Evolutionary conservation across 1,140 invertebrate species (phyloP), one percentile per base, ranked within the genome.

Genomic region (Temnothorax longispinosus): DNA sequence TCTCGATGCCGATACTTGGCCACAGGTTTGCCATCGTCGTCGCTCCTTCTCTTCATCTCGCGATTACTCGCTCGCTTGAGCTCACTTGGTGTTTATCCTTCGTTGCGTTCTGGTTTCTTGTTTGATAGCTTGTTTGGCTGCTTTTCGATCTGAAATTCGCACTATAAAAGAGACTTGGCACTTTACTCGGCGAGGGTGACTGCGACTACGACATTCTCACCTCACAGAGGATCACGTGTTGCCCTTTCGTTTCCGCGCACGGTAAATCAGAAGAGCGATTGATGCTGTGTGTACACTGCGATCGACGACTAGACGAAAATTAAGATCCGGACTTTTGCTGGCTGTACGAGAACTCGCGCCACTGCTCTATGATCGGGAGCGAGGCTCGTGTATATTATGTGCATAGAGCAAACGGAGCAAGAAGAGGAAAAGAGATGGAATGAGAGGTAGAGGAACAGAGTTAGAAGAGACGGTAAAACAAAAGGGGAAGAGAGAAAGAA

Each of bases 321-420:
- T 84, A 86, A 89, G 74, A 76, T 92, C 80, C 77, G 64, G 87
- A 85, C 85, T 90, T 84, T 76, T 65, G 58, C 80, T 60, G 87
- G 82, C 82, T 90, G 88, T 84, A 85, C 77, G 75, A 87, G 87
- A 81, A 81, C 87, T 81, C 89, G 88, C 89, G 81, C 87, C 89
- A 72, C 86, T 89, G 93, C 90, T 94, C 94, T 94, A 94, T 93
- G 93, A 94, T 93, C 93, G 92, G 78, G 87, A 91, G 87, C 90
- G 90, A 91, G 85, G 88, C 91, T 93, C 88, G 84, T 90, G 91
- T 93, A 92, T 92, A 94, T 93, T 92, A 94, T 93, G 92, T 91
- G 90, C 92, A 94, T 93, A 94, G 92, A 93, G 89, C 89, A 92
- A 87, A 85, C 52, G 82, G 44, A 87, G 89, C 88, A 82, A 90